phyloP scores from a whole-genome alignment of 2,888 invertebrate genomes.

The Mamestra brassicae region DNA sequence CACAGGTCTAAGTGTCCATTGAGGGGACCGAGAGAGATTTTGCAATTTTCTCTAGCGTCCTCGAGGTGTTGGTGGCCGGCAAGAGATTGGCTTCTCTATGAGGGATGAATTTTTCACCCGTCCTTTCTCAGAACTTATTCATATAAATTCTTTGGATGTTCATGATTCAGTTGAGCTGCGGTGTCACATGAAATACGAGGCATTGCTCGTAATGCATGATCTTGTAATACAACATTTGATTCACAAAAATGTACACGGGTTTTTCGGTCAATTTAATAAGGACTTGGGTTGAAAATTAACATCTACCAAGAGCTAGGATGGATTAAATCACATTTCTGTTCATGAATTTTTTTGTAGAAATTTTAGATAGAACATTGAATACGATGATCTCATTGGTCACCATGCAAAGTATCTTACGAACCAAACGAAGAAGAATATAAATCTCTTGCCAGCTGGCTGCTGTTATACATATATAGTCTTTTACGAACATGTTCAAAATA shows the following conservation, averaged over 20 bases:
- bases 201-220: not conserved
- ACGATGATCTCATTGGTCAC: not conserved
- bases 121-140: slow-evolving; percentile 67
- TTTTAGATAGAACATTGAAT: not conserved
- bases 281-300: not conserved
- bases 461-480: not conserved
- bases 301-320: not conserved
- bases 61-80: slow-evolving; percentile 25
- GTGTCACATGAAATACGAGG: not conserved
- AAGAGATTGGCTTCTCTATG: slow-evolving; percentile 49
- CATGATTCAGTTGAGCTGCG: not conserved
- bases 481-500: not conserved
- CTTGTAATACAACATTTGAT: not conserved
- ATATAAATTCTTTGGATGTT: slow-evolving; percentile 67
- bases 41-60: slow-evolving; percentile 66
- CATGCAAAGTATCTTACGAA: not conserved
- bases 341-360: not conserved
- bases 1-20: slow-evolving; percentile 20
- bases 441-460: too few relatives aligned
- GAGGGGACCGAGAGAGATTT: slow-evolving; percentile 33
- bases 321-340: not conserved
- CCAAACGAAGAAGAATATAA: not conserved
- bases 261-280: not conserved
- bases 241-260: not conserved
- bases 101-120: slow-evolving; percentile 69